Evolutionary conservation across 2,888 invertebrate genomes (phyloP).

Genomic region (Rhamphomyia laevipes): DNA sequence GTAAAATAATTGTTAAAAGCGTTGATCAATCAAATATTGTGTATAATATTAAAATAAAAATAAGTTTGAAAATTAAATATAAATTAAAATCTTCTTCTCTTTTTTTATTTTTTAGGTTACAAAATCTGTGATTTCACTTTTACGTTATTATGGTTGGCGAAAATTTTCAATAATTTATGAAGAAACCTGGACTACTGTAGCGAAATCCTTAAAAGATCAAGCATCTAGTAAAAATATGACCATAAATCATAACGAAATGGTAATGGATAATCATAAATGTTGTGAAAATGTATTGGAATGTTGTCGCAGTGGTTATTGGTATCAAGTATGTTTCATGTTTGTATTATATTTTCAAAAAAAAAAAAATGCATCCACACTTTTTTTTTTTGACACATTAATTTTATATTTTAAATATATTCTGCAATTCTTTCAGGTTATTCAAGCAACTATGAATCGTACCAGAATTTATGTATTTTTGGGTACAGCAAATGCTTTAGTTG

Average conservation of each 20-base stretch:
- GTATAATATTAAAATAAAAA: too few species aligned
- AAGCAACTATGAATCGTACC: conserved; percentile 75
- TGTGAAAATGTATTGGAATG: conserved; percentile 64
- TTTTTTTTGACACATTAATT: not conserved
- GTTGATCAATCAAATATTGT: too few species aligned
- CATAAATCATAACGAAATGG: conserved; percentile 62
- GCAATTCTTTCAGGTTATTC: conserved; percentile 35
- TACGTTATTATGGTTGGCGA: conserved; percentile 86
- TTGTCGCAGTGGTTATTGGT: conserved; percentile 71
- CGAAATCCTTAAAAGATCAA: conserved; percentile 63
- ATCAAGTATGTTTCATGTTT: conserved; percentile 45
- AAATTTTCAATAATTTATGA: conserved; percentile 85
- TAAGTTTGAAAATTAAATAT: too few species aligned
- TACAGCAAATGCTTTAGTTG: conserved; percentile 68
- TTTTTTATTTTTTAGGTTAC: too few species aligned
- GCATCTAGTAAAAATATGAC: conserved; percentile 69
- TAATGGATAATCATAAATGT: conserved; percentile 62
- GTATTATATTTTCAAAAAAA: too few species aligned
- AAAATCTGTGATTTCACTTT: conserved; percentile 83
- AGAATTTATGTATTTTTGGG: conserved; percentile 93
- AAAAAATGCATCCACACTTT: not conserved
- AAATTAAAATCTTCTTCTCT: too few species aligned
- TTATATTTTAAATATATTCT: not conserved
- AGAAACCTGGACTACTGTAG: conserved; percentile 70
- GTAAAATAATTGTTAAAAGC: too few species aligned